phyloP scores from a whole-genome alignment of 2,888 invertebrate species.

The Drosophila paramelanica region DNA sequence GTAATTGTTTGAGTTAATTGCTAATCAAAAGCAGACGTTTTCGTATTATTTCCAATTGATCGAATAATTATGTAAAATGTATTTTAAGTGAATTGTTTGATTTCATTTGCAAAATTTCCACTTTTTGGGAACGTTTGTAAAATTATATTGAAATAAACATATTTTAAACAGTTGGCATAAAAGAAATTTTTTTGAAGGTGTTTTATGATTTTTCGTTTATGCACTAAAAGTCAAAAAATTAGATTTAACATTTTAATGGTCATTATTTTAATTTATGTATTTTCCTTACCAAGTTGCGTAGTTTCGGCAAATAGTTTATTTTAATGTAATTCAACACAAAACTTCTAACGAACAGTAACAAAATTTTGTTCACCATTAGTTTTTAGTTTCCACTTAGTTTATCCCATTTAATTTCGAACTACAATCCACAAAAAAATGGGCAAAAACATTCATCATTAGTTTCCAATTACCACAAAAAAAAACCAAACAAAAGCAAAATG shows the following conservation, averaged over 20 bases:
- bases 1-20: neutral
- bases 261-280: conserved; percentile 2
- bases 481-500: neutral
- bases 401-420: neutral
- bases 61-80: too few relatives aligned
- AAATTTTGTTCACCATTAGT: conserved; percentile 17
- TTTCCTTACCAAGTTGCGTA: neutral
- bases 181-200: neutral
- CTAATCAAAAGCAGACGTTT: neutral
- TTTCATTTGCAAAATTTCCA: too few relatives aligned
- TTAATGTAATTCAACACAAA: neutral
- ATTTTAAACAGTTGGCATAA: neutral
- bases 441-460: conserved; percentile 12
- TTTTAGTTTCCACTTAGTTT: conserved; percentile 12
- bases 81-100: too few relatives aligned
- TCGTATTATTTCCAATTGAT: neutral
- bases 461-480: conserved; percentile 12
- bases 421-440: neutral
- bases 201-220: conserved; percentile 6
- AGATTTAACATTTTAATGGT: neutral
- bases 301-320: neutral
- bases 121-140: neutral
- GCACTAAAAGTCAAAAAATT: neutral
- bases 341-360: neutral
- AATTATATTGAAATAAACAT: neutral